Base-by-base conservation (phyloP, 1,140 invertebrate species). In the Hyphantria cunea region DNA sequence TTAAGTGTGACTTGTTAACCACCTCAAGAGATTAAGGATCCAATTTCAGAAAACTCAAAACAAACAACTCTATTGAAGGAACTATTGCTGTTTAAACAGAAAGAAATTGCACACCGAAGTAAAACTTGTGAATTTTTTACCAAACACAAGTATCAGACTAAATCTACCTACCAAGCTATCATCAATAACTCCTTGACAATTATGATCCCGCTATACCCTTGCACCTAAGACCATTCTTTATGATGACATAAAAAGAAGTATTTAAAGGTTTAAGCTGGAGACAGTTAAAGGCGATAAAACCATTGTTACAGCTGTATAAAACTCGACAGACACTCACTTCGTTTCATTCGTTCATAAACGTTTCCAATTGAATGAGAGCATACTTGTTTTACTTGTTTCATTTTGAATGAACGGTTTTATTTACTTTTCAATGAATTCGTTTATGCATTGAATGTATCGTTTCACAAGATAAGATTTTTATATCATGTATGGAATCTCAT, bases 271-370 rank as follows among this genome's bases (percentile, higher is more conserved):
- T 55, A 55, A 55, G 42, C 53, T 39, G 44, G 34, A 55, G 53
- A 55, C 53, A 55, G 53, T 55, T 45, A 55, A 32, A 12, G 13
- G 25, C 53, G 42, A 55, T 55, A 55, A 55, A 55, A 55, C 53
- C 53, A 55, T 55, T 55, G 53, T 55, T 55, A 55, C 42, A 14
- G 41, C 53, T 55, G 53, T 45, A 47, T 55, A 55, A 55, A 55
- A 55, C 42, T 55, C 39, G n/a, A 44, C 53, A 55, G 53, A 55
- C 41, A 55, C 53, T 55, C 53, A 55, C 41, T 55, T 55, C 53
- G 32, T 59, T 59, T 59, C 56, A 59, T 59, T 59, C 56, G 56
- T 59, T 59, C 56, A 41, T 59, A 39, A 59, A 59, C 56, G 56
- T 48, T 59, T 39, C 34, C 13, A 49, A 59, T 59, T 59, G 56